Evolutionary conservation across 2,797 vertebrate genomes (phyloP), one percentile per base, ranked within the genome.

Genomic region (Gymnoscopelus braueri): DNA sequence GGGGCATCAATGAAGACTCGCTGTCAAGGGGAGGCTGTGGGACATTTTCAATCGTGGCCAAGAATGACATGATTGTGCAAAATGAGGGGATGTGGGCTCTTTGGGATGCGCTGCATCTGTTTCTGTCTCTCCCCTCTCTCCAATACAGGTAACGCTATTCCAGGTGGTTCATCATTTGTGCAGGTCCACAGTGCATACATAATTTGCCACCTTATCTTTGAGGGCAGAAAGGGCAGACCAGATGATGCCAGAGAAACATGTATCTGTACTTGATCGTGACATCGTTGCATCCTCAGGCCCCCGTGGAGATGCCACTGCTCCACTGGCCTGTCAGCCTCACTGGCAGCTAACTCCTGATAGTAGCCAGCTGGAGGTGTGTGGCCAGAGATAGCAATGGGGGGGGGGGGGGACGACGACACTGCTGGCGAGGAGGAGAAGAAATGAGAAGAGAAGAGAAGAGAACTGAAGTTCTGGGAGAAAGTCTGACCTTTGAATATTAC

Each of bases 131-230:
- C 50, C 10, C 13, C 48, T 29, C 15, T 47, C 3, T 35, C 49
- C 63, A 29, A 50, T 65, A 56, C 50, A 54, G 32, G 39, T 12
- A 49, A 44, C 67, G 53, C 59, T 60, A 24, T 47, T 58, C 26
- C 3, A 14, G 11, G 57, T 35, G 49, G 24, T 13, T 14, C 19
- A 29, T 56, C 57, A 49, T 60, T 51, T 56, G 50, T 65, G 29
- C 47, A n/a, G 19, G 56, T 4, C 48, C n/a, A 51, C 15, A 47
- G 3, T 54, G 61, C 15, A 64, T 60, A 23, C 10, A 50, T 60
- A 61, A 57, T 55, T 12, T 67, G 24, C 47, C 39, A 9, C 47
- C n/a, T 8, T 47, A 5, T 57, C 23, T 63, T 50, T 35, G 11
- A 47, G 13, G 15, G 13, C 39, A 48, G n/a, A 11, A 48, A 63